These are phyloP conservation scores for Deroplatys truncata DNA, from an alignment of 2,888 invertebrate species.

Conservation along the genomic window DNA sequence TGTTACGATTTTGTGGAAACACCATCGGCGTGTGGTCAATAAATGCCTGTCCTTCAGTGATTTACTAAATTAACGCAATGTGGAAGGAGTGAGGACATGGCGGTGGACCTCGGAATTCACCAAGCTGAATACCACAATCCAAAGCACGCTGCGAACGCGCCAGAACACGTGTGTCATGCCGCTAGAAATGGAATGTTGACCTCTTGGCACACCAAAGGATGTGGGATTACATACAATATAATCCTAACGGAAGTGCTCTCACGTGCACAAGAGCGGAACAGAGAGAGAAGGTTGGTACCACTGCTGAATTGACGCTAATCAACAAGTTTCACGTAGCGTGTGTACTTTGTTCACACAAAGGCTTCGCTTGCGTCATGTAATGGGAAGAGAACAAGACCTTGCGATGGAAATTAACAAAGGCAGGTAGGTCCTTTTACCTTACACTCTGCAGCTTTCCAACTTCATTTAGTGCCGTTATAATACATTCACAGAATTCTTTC, in stretches of 20 bases:
- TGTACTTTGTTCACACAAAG: background rate
- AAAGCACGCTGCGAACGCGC: background rate
- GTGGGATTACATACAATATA: background rate
- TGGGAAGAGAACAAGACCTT: background rate
- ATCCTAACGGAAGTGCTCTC: background rate
- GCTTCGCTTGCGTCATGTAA: background rate
- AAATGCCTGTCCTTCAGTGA: too few species aligned
- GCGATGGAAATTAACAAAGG: background rate
- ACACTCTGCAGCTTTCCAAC: background rate
- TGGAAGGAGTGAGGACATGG: too few species aligned
- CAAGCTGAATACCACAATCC: background rate
- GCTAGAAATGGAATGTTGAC: background rate
- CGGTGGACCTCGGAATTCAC: too few species aligned
- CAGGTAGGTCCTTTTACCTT: too few species aligned
- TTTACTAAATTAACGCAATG: too few species aligned
- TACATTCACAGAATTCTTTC: background rate
- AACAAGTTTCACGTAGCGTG: background rate
- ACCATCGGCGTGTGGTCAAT: too few species aligned
- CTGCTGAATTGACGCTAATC: background rate
- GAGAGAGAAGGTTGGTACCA: background rate
- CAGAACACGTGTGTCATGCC: background rate
- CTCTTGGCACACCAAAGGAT: background rate
- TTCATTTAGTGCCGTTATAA: background rate
- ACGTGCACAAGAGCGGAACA: background rate
- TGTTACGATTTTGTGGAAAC: too few species aligned